Evolutionary conservation across 2,113 vertebrate species (phyloP).

Genomic region (Eptesicus fuscus): DNA sequence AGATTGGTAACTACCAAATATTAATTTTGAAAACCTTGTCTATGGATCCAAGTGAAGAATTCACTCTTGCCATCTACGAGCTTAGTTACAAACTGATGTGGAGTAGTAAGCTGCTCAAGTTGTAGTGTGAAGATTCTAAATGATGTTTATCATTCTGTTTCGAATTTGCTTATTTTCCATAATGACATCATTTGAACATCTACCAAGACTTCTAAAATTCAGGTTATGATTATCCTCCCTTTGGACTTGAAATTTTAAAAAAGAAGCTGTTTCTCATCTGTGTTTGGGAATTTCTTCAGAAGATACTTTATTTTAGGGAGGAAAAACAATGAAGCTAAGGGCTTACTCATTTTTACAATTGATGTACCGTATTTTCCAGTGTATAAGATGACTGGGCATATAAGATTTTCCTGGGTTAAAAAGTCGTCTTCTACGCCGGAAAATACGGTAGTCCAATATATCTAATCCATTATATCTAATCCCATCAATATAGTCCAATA

Average conservation of each 20-base stretch:
- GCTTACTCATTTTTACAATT: background rate
- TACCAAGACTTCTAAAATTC: background rate
- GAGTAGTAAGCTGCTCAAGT: background rate
- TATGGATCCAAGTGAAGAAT: background rate
- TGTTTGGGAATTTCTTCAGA: background rate
- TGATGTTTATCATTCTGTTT: background rate
- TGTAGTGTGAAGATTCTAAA: background rate
- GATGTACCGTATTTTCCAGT: too few species aligned
- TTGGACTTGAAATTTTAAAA: background rate
- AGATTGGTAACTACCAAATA: background rate
- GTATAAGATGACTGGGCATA: too few species aligned
- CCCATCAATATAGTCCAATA: too few species aligned
- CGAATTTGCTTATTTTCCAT: background rate
- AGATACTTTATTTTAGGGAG: background rate
- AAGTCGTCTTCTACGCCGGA: too few species aligned
- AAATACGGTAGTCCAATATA: too few species aligned
- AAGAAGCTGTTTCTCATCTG: background rate
- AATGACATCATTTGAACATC: background rate
- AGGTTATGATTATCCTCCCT: background rate
- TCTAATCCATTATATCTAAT: too few species aligned
- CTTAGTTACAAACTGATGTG: background rate
- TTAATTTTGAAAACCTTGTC: background rate
- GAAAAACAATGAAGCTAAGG: background rate
- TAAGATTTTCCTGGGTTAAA: too few species aligned
- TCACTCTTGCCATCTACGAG: background rate